These are phyloP conservation scores for Eristalinus aeneus DNA, from an alignment of 2,888 invertebrate species.

Conservation along the genomic window DNA sequence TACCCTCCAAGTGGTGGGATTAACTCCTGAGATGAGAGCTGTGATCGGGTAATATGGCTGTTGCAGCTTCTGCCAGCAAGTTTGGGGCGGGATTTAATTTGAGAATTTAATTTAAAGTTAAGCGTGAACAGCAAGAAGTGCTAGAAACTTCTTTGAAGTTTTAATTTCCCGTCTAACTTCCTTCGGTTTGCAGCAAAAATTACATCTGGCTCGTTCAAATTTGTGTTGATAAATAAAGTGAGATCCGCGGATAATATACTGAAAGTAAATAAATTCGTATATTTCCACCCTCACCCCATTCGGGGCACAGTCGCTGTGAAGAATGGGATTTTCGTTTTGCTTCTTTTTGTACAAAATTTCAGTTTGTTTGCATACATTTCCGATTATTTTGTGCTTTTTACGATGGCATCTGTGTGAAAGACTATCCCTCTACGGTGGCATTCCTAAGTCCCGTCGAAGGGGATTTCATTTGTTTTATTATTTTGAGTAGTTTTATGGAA, in stretches of 20 bases:
- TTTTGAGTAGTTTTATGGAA: constrained; percentile 64
- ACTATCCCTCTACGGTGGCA: constrained; percentile 2
- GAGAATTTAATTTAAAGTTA: background rate
- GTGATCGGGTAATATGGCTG: constrained; percentile 12
- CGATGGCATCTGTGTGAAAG: constrained; percentile 42
- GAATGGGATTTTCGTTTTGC: constrained; percentile 38
- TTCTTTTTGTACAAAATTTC: constrained; percentile 25
- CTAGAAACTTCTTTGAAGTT: constrained; percentile 43
- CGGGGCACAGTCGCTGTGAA: too few species aligned
- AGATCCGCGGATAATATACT: constrained; percentile 47
- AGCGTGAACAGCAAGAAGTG: background rate
- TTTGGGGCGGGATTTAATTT: constrained; percentile 10
- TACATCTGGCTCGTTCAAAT: constrained; percentile 44
- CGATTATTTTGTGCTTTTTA: constrained; percentile 45
- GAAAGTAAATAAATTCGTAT: constrained; percentile 49
- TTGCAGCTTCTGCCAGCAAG: background rate
- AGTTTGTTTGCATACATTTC: constrained; percentile 55
- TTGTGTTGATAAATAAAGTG: constrained; percentile 16
- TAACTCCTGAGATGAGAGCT: constrained; percentile 20
- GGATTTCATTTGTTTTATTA: constrained; percentile 66
- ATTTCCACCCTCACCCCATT: constrained; percentile 19
- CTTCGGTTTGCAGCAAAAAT: constrained; percentile 24
- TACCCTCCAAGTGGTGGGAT: constrained; percentile 38
- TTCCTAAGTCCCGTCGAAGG: constrained; percentile 46
- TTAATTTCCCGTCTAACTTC: constrained; percentile 21